Base-by-base conservation (phyloP, 1,140 invertebrate genomes). In the Trichonephila inaurata region DNA sequence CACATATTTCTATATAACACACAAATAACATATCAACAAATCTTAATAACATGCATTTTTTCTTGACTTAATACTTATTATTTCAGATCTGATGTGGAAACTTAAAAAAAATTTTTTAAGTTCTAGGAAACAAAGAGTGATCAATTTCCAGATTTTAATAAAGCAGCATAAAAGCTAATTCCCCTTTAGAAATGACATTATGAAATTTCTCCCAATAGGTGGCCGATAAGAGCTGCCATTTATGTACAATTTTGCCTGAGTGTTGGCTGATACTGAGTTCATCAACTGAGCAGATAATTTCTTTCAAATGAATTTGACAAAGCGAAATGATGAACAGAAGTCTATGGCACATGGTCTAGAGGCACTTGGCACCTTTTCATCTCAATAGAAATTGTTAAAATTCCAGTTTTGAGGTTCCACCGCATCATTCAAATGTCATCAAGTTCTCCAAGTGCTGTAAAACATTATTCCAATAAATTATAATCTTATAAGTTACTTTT, bases 401-500 rank as follows among this genome's bases (percentile, higher is more conserved):
- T 60, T 60, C 14, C 58, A 40, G 33, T 28, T 28, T 24, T 69
- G 72, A 24, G 51, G 7, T 33, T 72, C n/a, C 28, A 5, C 8
- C 4, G 7, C 51, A 40, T 86, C 28, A 94, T 60, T 94, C 93
- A 94, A 94, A 94, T 60, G 93, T 94, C 93, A 94, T 94, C 61
- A 94, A 85, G 60, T 94, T 94, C 60, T 94, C 93, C 60, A 90
- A 94, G 21, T 94, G 93, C 93, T 94, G 44, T n/a, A 86, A 87
- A 19, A 40, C 0, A 33, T 33, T 28, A 18, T 40, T 19, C 14
- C 2, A 28, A 3, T 69, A 69, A 14, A 24, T 69, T 69, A 8
- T 40, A 51, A 10, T 82, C 44, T 81, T 18, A 82, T 14, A 82
- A 19, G 33, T 12, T 1, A 7, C 51, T 51, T 51, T 51, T 51